Conservation (phyloP, 2,113 vertebrate species). For the Rhea pennata region DNA sequence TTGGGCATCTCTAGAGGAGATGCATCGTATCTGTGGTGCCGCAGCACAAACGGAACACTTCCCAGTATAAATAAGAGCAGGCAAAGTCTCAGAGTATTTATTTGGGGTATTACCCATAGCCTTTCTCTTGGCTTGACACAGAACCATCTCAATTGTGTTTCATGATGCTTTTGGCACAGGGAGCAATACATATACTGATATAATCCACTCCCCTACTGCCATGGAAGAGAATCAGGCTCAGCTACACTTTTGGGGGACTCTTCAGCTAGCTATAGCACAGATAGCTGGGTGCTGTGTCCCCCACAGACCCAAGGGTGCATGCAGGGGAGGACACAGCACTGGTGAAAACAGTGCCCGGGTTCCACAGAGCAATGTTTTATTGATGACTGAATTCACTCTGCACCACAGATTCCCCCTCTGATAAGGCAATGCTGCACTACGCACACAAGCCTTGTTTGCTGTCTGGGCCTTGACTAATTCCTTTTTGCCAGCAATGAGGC, state of each 20-base stretch:
- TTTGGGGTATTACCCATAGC: not conserved
- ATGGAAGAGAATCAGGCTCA: not conserved
- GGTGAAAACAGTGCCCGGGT: not conserved
- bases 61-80: not conserved
- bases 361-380: not conserved
- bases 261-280: not conserved
- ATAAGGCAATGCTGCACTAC: not conserved
- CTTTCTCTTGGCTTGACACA: not conserved
- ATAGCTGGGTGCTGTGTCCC: not conserved
- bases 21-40: not conserved
- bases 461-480: fast-evolving
- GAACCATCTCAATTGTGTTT: not conserved
- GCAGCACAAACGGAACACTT: fast-evolving
- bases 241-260: not conserved
- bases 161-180: not conserved
- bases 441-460: not conserved
- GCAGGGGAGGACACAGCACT: not conserved
- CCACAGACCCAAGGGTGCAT: fast-evolving
- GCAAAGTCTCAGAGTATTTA: not conserved
- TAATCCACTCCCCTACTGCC: not conserved
- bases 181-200: not conserved
- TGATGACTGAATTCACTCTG: not conserved
- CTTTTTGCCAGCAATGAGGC: fast-evolving
- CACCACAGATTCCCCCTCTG: no score
- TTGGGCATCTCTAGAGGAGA: not conserved